Evolutionary conservation across 2,797 vertebrate genomes (phyloP), one percentile per base, ranked within the genome.

Genomic region (Peromyscus eremicus): DNA sequence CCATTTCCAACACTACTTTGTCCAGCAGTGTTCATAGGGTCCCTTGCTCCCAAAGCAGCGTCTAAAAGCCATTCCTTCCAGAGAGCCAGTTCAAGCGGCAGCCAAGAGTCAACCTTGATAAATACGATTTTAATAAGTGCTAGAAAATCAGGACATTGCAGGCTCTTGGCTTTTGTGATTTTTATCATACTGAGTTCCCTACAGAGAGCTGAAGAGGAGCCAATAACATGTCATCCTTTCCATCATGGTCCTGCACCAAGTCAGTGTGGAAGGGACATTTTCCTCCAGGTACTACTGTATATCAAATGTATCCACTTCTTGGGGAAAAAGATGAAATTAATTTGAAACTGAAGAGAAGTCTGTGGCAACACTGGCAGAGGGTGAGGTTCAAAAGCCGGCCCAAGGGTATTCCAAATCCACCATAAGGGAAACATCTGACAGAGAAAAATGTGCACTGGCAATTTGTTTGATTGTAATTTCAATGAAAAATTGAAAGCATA

Each of bases 131-230:
- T 73, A 97, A 97, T 96, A 98, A 97, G 97, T 94, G 80, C 57
- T 94, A 83, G 89, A 97, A 96, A 97, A 94, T n/a, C 93, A 98
- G 97, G 97, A 98, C 98, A 98, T 96, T 97, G 64, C 93, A 93
- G 64, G 34, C 40, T 46, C 76, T 98, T 96, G 97, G 97, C 96
- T 97, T 94, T 94, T 95, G 66, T 92, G 89, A 97, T 96, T 98
- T 97, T 98, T 96, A 94, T 97, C 96, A 57, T 93, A 94, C 23
- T 0, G 5, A 64, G 12, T 3, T 92, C 96, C 95, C 96, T 77
- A 73, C 82, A 93, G 94, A 97, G 97, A 89, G 29, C 64, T 83
- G 80, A 79, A 92, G 97, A 98, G 25, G 34, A 97, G 32, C 37
- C 25, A 91, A 49, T 79, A 66, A 94, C 64, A n/a, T 95, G 71